A percentile compares a stretch with the other conserved stretches of the same genome.
Conservation (phyloP, 2,113 vertebrate genomes). For the Agelaius phoeniceus region DNA sequence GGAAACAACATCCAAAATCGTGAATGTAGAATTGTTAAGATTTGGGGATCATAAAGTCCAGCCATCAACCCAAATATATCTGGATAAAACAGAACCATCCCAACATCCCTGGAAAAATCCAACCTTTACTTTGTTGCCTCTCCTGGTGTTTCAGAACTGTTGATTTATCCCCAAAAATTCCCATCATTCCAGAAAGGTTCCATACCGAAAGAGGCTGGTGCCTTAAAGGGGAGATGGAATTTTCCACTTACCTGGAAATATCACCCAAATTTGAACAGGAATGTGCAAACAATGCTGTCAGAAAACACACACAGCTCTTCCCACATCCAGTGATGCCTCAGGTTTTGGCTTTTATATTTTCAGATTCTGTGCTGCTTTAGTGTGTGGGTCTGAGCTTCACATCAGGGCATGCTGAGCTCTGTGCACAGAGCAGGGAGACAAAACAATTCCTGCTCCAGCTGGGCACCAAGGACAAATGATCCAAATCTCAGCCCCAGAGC, state of each 20-base stretch:
- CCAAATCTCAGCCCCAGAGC: no score
- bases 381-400: not conserved
- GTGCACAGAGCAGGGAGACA: no score
- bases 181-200: not conserved
- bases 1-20: not conserved
- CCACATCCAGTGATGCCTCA: not conserved
- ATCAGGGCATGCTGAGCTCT: not conserved
- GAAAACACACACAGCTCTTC: not conserved
- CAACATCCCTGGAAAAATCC: not conserved
- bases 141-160: not conserved
- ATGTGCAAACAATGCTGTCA: fast-evolving
- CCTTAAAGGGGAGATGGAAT: not conserved
- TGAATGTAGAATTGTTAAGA: no score
- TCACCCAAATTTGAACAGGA: not conserved
- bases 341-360: not conserved
- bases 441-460: no score
- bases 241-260: not conserved
- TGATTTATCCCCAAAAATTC: not conserved
- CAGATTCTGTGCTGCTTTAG: not conserved
- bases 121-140: not conserved
- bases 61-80: no score
- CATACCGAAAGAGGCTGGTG: fast-evolving
- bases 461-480: no score
- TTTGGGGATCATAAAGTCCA: not conserved
- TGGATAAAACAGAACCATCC: not conserved